Evolutionary conservation across 2,888 invertebrate species (phyloP), one percentile per base, ranked within the genome.

Genomic region (Agonopterix heracliana): DNA sequence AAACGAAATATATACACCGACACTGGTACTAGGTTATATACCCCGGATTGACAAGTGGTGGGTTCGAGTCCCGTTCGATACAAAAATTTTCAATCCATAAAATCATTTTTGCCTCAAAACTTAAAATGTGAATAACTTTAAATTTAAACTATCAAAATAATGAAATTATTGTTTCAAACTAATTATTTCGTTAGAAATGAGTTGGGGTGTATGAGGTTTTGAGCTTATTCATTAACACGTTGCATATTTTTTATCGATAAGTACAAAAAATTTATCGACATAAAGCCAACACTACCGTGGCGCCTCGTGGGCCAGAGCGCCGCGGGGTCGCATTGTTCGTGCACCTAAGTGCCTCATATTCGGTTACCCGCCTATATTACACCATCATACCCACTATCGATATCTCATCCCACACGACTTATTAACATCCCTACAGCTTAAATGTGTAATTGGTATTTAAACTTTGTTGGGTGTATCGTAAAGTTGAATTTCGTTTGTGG

Each of bases 261-360:
- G n/a, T n/a, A 51, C 10, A 44, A 49, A 11, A n/a, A 38, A n/a
- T 13, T 40, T 45, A 55, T 50, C 52, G 53, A 51, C 12, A 44
- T 5, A 2, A 1, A 26, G n/a, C 41, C 79, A 63, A 49, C 79
- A 56, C 81, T 81, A 71, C 7, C 56, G 59, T 77, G 87, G 87
- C 87, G 86, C 86, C 86, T 82, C 72, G 61, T 59, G 64, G 72
- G 67, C 71, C 71, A 57, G 59, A 60, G 56, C 82, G 68, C 86
- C 73, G 77, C 85, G 76, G 87, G 85, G 76, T 63, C 65, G 71
- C 78, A 81, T 84, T 85, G 85, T 86, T 71, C 79, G 74, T 66
- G 71, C 73, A 63, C 68, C 78, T 85, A 84, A 84, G 78, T 83
- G 85, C 83, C 86, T 86, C 81, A 85, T 87, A 87, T 86, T 85